A percentile compares a stretch with the other conserved stretches of the same genome.
Conservation (phyloP, 2,888 invertebrate species). For the Synanthedon andrenaeformis region DNA sequence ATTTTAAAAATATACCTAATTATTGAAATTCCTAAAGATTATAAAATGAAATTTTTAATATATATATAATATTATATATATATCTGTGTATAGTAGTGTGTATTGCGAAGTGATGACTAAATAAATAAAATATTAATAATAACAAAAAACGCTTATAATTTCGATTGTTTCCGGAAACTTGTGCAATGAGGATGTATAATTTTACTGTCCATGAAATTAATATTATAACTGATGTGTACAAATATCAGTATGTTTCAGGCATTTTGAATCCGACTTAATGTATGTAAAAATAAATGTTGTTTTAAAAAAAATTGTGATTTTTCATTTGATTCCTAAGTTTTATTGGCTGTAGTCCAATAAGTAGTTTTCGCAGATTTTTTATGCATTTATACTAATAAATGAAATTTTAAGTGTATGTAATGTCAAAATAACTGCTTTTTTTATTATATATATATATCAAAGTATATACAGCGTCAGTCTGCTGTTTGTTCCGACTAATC, state of each 20-base stretch:
- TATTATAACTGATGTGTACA: conserved; percentile 66
- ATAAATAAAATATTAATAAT: conserved; percentile 7
- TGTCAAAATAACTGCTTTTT: too few relatives aligned
- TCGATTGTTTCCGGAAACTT: conserved; percentile 41
- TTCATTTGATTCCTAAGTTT: conserved; percentile 36
- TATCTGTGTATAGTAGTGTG: conserved; percentile 53
- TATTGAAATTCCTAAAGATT: conserved; percentile 65
- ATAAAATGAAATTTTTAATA: conserved; percentile 59
- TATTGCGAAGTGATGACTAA: conserved; percentile 49
- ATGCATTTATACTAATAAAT: neutral
- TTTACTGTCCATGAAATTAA: conserved; percentile 63
- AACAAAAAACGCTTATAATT: conserved; percentile 41
- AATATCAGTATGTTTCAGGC: conserved; percentile 68
- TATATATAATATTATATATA: conserved; percentile 18
- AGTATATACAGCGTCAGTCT: too few relatives aligned
- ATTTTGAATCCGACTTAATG: conserved; percentile 71
- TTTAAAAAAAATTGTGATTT: conserved; percentile 62
- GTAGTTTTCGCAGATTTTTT: neutral
- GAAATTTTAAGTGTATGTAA: too few relatives aligned
- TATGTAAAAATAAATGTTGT: conserved; percentile 72
- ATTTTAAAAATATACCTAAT: conserved; percentile 58
- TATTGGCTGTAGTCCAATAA: neutral
- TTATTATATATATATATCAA: too few relatives aligned
- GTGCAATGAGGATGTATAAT: conserved; percentile 52
- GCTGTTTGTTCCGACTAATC: too few relatives aligned